Percentiles rank a stretch among this genome's conserved stretches.
phyloP scores from a whole-genome alignment of 2,113 vertebrate genomes.

The Puffinus mauretanicus region DNA sequence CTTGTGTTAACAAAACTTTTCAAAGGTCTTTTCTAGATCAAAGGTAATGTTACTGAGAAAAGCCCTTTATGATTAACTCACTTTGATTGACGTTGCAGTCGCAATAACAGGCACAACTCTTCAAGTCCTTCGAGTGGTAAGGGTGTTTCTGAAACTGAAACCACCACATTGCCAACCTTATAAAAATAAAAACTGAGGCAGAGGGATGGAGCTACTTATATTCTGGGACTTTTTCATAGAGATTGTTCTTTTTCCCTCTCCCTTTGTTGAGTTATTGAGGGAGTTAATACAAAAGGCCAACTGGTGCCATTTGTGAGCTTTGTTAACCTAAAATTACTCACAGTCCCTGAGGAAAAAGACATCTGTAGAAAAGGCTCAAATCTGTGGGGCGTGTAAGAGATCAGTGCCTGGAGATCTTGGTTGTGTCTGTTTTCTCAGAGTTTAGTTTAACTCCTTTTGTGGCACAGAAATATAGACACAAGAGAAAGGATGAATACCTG shows the following conservation, averaged over 20 bases:
- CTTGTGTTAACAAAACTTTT: background rate
- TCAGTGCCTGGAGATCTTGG: background rate
- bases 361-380: background rate
- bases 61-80: background rate
- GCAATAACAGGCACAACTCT: background rate
- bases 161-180: background rate
- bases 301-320: background rate
- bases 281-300: background rate
- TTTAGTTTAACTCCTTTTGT: background rate
- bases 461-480: background rate
- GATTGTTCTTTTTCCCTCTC: background rate
- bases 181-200: background rate
- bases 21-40: background rate
- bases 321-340: background rate
- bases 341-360: background rate
- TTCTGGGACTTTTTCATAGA: background rate
- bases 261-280: background rate
- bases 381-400: background rate
- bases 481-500: background rate
- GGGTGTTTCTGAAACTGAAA: background rate
- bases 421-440: background rate
- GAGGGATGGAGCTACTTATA: background rate
- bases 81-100: background rate
- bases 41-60: background rate
- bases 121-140: background rate